Evolutionary conservation across 1,140 invertebrate genomes (phyloP).

Genomic region (Drosophila mojavensis): DNA sequence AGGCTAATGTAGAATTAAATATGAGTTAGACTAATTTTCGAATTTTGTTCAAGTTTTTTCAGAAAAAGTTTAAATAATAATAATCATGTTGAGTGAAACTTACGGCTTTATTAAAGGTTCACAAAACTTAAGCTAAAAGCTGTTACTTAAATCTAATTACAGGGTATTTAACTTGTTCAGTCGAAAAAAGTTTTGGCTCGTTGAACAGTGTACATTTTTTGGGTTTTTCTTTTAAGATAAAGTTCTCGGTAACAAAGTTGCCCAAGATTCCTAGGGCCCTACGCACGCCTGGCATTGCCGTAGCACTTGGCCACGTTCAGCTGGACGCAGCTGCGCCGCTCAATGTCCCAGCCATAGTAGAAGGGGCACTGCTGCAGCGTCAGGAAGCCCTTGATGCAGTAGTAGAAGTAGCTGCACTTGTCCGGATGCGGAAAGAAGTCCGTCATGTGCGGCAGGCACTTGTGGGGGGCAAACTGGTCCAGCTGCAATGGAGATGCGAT

Average conservation of each 20-base stretch:
- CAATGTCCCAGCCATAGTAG: conserved; percentile 78
- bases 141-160: too few relatives aligned
- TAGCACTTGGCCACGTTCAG: conserved; percentile 74
- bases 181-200: too few relatives aligned
- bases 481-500: conserved; percentile 37
- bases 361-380: conserved; percentile 81
- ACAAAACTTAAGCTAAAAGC: too few relatives aligned
- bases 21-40: too few relatives aligned
- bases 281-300: conserved; percentile 50
- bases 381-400: conserved; percentile 78
- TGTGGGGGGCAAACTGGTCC: conserved; percentile 53
- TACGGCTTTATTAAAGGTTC: too few relatives aligned
- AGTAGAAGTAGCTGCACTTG: conserved; percentile 82
- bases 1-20: too few relatives aligned
- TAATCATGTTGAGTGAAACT: too few relatives aligned
- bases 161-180: too few relatives aligned
- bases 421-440: conserved; percentile 78
- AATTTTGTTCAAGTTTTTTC: too few relatives aligned
- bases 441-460: conserved; percentile 71
- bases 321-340: conserved; percentile 69
- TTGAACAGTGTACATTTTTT: background rate
- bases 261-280: background rate
- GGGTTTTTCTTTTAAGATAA: conserved; percentile 1
- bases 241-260: conserved; percentile 2
- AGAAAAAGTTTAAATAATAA: too few relatives aligned